phyloP scores from a whole-genome alignment of 2,113 vertebrate genomes.

The Falco punctatus region DNA sequence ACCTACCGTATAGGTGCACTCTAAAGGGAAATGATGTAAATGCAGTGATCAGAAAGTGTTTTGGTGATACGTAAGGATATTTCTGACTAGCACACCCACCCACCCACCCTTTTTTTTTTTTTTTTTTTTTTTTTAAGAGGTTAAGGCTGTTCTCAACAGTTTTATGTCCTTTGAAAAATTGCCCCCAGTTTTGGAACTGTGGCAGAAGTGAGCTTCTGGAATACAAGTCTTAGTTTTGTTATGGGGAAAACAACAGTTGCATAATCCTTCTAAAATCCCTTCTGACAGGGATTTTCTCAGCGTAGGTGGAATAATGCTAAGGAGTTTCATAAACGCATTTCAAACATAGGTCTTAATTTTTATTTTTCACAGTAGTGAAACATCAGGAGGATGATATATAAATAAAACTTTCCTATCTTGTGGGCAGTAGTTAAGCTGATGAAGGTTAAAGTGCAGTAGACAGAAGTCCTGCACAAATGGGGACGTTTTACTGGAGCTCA shows the following conservation, averaged over 20 bases:
- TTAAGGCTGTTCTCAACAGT: background rate
- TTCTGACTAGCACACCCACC: background rate
- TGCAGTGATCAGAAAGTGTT: background rate
- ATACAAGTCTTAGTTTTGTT: background rate
- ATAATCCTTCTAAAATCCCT: background rate
- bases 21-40: background rate
- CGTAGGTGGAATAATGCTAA: background rate
- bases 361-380: background rate
- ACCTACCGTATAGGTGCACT: background rate
- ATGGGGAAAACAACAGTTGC: background rate
- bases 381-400: background rate
- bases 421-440: background rate
- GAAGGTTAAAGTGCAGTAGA: background rate
- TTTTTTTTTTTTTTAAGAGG: background rate
- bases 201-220: background rate
- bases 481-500: background rate
- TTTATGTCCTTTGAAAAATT: background rate
- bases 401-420: background rate
- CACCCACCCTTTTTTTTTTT: too few relatives aligned
- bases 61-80: background rate
- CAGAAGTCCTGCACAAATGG: background rate
- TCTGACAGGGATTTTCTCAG: slow-evolving; percentile 1
- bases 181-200: background rate
- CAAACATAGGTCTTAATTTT: background rate
- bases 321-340: background rate